These are phyloP conservation scores for Anarsia innoxiella DNA, from an alignment of 2,888 invertebrate genomes.

Conservation along the genomic window DNA sequence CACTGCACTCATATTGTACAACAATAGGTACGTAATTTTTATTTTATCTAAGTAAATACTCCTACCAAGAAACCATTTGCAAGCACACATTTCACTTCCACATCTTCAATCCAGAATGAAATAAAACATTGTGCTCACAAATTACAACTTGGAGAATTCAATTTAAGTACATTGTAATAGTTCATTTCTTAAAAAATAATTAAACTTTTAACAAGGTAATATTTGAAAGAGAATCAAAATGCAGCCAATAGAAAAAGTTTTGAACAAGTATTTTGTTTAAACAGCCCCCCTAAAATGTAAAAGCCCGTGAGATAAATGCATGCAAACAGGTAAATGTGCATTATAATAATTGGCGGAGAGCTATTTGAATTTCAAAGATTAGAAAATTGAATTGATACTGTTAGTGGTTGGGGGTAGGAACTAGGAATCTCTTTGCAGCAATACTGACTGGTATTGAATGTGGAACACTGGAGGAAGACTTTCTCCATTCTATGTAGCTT, in stretches of 20 bases:
- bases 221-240: slow-evolving; percentile 39
- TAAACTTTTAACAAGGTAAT: slow-evolving; percentile 23
- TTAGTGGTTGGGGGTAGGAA: too few species aligned
- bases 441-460: too few species aligned
- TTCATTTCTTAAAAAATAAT: slow-evolving; percentile 18
- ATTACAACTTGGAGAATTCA: slow-evolving; percentile 19
- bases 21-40: slow-evolving; percentile 8
- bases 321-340: slow-evolving; percentile 63
- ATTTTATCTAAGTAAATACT: slow-evolving; percentile 20
- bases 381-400: slow-evolving; percentile 15
- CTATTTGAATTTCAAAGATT: slow-evolving; percentile 38
- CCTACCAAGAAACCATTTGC: slow-evolving; percentile 37
- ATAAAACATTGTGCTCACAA: slow-evolving; percentile 1
- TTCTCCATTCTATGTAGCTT: too few species aligned
- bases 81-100: too few species aligned
- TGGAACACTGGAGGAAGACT: too few species aligned
- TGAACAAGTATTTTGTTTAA: slow-evolving; percentile 44
- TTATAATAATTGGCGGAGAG: slow-evolving; percentile 51
- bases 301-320: slow-evolving; percentile 62
- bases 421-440: too few species aligned
- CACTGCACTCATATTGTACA: slow-evolving; percentile 49
- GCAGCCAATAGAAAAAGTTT: slow-evolving; percentile 57
- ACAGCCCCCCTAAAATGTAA: slow-evolving; percentile 54
- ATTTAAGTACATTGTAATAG: slow-evolving; percentile 13
- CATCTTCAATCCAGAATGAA: too few species aligned